Base-by-base conservation (phyloP, 2,113 vertebrate species). In the Bubo bubo region DNA sequence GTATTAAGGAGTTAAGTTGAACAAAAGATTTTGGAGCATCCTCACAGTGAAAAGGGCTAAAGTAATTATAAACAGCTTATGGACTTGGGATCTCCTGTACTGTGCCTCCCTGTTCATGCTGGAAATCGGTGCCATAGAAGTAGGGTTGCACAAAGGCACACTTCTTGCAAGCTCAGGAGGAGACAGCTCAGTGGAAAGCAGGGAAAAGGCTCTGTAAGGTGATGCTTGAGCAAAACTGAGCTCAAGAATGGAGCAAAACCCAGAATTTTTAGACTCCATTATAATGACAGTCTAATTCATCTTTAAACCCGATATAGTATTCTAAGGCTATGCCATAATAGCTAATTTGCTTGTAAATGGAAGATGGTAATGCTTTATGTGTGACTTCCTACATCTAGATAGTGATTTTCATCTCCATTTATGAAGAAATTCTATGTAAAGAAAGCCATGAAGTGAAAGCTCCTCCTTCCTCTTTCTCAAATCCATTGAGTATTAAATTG, bases 301-400 rank as follows among this genome's bases (percentile, higher is more conserved):
- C 81, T 90, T 94, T 85, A 93, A 89, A 73, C 12, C 12, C 45
- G 55, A 22, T 39, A 12, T 16, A 45, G 60, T 73, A 49, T 79
- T 87, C 80, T 72, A 70, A 89, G 71, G 32, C 80, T 60, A 17
- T 71, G 62, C n/a, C 28, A 12, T 89, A 87, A 91, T 62, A 91
- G 49, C 62, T 95, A 68, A 93, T 95, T 93, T 95, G 45, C 80
- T 88, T 91, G 70, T 87, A 91, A 95, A 93, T 95, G 83, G 47
- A 70, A 59, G 34, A 68, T 88, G 50, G 37, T 94, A 86, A 79
- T 75, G 73, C 55, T 96, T 95, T 93, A 62, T 79, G n/a, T 94
- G 17, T 1, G 7, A 49, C 82, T 96, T 95, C 64, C 55, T 1
- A 8, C 60, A 81, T 87, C 35, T 70, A 73, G 67, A 70, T 47